Base-by-base conservation (phyloP, 1,140 invertebrate genomes). In the Helicorthomorpha holstii region DNA sequence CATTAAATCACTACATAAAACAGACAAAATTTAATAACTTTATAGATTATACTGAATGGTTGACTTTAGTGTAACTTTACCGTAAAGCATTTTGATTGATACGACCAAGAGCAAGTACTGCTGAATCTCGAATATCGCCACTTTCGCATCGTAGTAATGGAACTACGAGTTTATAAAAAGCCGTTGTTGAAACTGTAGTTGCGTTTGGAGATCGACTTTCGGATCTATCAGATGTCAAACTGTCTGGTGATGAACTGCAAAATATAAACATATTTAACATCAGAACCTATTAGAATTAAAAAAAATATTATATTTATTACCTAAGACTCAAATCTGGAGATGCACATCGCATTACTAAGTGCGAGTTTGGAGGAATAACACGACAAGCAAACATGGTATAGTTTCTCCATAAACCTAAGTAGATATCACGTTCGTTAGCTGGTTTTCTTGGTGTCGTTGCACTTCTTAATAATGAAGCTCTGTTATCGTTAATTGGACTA, bases 401-500 rank as follows among this genome's bases (percentile, higher is more conserved):
- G 71, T 95, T 95, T 62, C 91, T 85, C 92, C 92, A 98, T 0
- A 95, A 75, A 64, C 85, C 79, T 71, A 96, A 80, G 65, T 95
- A 92, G 42, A 87, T 76, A 64, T 96, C 91, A 59, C 88, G 71
- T 69, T 94, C 89, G 57, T 85, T 91, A 38, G 83, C 78, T 26
- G 85, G 86, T 64, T 91, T 94, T 66, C 83, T 75, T 50, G 87
- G 72, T 57, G 68, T 67, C 0, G 79, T 68, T 52, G 84, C 73
- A 64, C 80, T 77, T 64, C 87, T 65, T 27, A 98, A 70, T 7
- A 98, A 72, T 0, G 92, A 97, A 1, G 92, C 90, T 60, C 93
- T 77, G 64, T 94, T 96, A 64, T 98, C 94, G 67, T 84, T 95
- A 10, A 93, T 85, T n/a, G 90, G 89, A 25, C 88, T 93, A 61